phyloP scores from a whole-genome alignment of 2,113 vertebrate genomes.

The Vanacampus margaritifer region DNA sequence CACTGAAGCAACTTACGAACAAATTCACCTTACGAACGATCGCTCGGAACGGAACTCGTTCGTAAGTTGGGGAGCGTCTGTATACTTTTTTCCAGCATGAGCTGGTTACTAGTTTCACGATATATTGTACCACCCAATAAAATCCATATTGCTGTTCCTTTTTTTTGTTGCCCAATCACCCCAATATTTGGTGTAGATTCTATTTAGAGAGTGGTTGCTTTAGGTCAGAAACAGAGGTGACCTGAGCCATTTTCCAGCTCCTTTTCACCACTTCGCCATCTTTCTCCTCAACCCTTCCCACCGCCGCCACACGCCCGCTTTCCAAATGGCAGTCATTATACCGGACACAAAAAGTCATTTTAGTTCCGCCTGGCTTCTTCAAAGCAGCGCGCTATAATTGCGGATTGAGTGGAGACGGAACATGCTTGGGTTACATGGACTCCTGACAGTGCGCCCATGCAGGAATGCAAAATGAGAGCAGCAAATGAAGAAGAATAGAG shows the following conservation, averaged over 20 bases:
- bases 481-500: neutral
- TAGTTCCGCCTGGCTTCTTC: conserved; percentile 76
- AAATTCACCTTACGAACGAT: no score
- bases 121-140: neutral
- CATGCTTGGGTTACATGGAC: conserved; percentile 60
- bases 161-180: no score
- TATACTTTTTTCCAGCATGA: no score
- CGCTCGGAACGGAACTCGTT: no score
- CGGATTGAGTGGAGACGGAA: conserved; percentile 61
- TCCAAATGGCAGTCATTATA: conserved; percentile 76
- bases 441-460: conserved; percentile 56
- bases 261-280: conserved; percentile 25
- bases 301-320: conserved; percentile 40
- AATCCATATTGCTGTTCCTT: neutral
- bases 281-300: conserved; percentile 34
- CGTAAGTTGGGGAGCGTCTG: no score
- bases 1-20: no score
- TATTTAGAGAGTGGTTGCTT: neutral
- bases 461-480: conserved; percentile 30
- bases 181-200: neutral
- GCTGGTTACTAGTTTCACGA: no score
- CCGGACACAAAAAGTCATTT: conserved; percentile 75
- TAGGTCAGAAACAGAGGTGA: conserved; percentile 62
- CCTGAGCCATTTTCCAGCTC: conserved; percentile 57
- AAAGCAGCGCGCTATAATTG: conserved; percentile 72